Evolutionary conservation across 2,888 invertebrate species (phyloP).

Genomic region (Lasioglossum villosulum): DNA sequence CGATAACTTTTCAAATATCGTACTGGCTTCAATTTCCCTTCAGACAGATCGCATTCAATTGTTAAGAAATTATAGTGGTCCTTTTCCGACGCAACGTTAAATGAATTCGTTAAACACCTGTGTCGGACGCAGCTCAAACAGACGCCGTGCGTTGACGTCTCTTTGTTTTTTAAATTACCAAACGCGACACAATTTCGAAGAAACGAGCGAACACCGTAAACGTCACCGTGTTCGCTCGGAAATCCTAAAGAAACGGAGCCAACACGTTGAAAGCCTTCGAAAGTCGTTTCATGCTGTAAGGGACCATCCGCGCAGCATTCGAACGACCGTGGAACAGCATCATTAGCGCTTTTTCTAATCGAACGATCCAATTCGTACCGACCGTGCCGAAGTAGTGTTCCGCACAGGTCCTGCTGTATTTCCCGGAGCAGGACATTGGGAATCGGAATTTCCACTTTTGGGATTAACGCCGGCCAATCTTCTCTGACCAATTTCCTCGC

Average conservation of each 20-base stretch:
- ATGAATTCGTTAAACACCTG: no score
- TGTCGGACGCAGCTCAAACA: no score
- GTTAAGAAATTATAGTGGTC: no score
- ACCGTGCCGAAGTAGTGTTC: neutral
- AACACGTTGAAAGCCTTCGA: neutral
- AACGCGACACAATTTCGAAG: neutral
- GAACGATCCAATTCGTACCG: neutral
- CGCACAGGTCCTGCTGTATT: neutral
- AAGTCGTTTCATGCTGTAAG: neutral
- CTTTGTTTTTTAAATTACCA: neutral
- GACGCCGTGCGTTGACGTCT: no score
- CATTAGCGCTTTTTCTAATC: constrained; percentile 3
- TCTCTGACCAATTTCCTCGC: constrained; percentile 46
- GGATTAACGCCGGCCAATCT: constrained; percentile 54
- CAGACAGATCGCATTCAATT: neutral
- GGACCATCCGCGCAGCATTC: neutral
- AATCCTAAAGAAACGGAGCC: neutral
- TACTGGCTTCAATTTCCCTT: no score
- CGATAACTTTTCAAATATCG: no score
- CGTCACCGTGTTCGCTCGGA: neutral
- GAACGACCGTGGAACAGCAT: neutral
- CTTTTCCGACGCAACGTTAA: no score
- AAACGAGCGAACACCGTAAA: neutral
- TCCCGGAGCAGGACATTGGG: neutral
- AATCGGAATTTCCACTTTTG: constrained; percentile 50